Conservation (phyloP, 2,888 invertebrate species). For the Hirtodrosophila alboralis region DNA sequence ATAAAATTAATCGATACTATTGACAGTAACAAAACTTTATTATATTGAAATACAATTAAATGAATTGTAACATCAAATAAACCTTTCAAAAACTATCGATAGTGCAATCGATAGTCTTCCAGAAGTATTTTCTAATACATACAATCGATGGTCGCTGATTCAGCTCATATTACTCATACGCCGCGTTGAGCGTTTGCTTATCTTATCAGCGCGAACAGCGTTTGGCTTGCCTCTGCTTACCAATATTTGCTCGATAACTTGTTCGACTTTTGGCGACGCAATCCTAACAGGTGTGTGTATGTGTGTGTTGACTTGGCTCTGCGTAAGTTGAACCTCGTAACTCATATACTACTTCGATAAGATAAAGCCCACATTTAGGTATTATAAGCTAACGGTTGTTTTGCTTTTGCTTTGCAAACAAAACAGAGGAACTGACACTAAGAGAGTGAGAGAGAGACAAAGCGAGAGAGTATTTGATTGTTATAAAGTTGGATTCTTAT, state of each 20-base stretch:
- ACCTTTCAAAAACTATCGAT: no score
- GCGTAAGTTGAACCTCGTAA: slow-evolving; percentile 15
- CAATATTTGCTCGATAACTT: slow-evolving; percentile 76
- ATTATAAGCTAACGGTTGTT: slow-evolving; percentile 60
- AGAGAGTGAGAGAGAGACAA: no score
- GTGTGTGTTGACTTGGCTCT: slow-evolving; percentile 17
- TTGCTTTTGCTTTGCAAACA: slow-evolving; percentile 56
- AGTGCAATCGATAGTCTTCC: no score
- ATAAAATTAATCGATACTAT: no score
- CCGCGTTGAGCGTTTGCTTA: slow-evolving; percentile 43
- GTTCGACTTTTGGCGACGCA: slow-evolving; percentile 53
- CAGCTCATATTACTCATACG: slow-evolving; percentile 72
- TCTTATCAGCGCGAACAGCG: slow-evolving; percentile 54
- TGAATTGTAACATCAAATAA: no score
- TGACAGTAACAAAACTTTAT: no score
- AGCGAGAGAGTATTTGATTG: not conserved
- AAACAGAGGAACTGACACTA: slow-evolving; percentile 37
- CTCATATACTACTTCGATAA: slow-evolving; percentile 48
- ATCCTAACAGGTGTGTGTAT: slow-evolving; percentile 48
- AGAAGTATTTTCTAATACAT: no score
- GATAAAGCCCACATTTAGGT: slow-evolving; percentile 58
- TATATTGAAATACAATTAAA: no score
- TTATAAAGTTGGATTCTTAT: slow-evolving; percentile 9
- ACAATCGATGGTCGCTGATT: slow-evolving; percentile 40
- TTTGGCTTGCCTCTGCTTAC: slow-evolving; percentile 51